These are phyloP conservation scores for Cyanoderma ruficeps DNA, from an alignment of 2,113 vertebrate genomes.

Conservation along the genomic window DNA sequence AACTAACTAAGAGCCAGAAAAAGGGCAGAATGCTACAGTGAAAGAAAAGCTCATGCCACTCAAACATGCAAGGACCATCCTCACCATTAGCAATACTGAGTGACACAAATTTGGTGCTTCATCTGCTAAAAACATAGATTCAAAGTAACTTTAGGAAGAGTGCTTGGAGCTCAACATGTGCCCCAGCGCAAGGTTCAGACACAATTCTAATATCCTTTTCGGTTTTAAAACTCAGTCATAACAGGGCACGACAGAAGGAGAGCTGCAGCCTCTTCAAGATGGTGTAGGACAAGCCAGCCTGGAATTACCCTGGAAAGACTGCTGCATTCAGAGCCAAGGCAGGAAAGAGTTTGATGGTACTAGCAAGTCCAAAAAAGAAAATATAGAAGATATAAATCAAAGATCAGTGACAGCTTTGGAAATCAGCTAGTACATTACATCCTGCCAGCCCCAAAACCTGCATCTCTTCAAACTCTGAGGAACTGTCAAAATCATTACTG, in stretches of 20 bases:
- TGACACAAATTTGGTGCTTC: background rate
- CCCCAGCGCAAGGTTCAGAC: background rate
- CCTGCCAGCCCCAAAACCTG: background rate
- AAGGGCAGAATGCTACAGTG: background rate
- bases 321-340: background rate
- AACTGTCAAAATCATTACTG: constrained; percentile 19
- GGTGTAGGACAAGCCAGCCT: background rate
- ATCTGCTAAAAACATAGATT: background rate
- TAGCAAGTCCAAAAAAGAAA: constrained; percentile 2
- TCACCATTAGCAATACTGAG: background rate
- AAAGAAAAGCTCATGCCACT: background rate
- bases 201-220: background rate
- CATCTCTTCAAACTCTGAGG: background rate
- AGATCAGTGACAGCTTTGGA: constrained; percentile 5
- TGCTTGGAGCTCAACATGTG: background rate
- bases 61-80: background rate
- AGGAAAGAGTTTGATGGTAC: background rate
- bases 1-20: background rate
- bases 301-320: background rate
- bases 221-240: background rate
- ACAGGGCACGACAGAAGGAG: background rate
- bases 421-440: background rate
- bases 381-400: constrained; percentile 6
- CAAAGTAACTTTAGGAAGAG: background rate
- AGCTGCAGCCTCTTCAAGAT: background rate